Percentiles rank a stretch among this genome's conserved stretches.
These are phyloP conservation scores for Ophioninae sp. DNA, from an alignment of 2,888 invertebrate genomes.

Conservation along the genomic window DNA sequence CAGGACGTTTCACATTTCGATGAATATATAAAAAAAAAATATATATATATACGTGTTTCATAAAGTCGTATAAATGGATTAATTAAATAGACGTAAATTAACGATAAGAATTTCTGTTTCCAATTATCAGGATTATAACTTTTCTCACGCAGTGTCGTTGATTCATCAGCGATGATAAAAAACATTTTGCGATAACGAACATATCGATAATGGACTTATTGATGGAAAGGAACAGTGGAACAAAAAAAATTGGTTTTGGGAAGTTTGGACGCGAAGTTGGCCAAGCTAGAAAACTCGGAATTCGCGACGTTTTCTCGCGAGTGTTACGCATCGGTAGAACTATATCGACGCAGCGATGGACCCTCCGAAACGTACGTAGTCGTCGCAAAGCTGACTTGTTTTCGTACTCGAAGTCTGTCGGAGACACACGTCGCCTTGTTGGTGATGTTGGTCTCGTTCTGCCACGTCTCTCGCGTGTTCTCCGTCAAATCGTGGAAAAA, in stretches of 20 bases:
- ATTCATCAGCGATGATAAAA: too few species aligned
- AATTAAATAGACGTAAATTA: too few species aligned
- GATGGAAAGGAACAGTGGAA: neutral
- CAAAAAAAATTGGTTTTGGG: neutral
- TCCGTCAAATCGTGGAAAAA: conserved; percentile 34
- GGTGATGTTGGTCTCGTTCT: conserved; percentile 29
- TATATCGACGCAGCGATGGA: neutral
- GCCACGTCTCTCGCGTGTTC: conserved; percentile 39
- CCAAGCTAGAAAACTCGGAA: neutral
- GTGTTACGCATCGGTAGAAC: neutral
- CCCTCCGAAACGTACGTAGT: neutral
- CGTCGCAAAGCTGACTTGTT: conserved; percentile 32
- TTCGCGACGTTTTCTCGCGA: neutral
- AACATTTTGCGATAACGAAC: neutral
- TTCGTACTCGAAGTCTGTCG: conserved; percentile 35
- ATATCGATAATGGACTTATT: neutral
- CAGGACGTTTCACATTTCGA: too few species aligned
- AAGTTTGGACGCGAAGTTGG: neutral
- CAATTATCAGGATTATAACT: neutral
- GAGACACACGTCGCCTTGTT: conserved; percentile 22
- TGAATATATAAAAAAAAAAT: too few species aligned
- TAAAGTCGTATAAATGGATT: too few species aligned
- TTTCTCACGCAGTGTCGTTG: neutral
- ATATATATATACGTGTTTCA: too few species aligned
- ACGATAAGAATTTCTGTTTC: too few species aligned